Base-by-base conservation (phyloP, 2,888 invertebrate species). In the Lasius platythorax region DNA sequence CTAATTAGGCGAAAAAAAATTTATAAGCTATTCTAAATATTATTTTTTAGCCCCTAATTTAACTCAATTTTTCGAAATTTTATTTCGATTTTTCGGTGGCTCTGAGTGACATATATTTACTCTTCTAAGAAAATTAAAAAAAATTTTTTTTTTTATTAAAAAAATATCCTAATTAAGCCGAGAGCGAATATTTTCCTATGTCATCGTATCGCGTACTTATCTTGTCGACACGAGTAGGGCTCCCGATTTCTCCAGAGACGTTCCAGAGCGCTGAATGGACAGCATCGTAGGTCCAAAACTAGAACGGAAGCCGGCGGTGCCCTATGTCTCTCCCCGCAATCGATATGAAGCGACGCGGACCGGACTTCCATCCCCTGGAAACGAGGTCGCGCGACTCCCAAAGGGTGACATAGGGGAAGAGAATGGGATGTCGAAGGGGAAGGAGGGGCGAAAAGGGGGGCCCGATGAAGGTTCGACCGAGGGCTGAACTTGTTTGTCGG, bases 401-500 rank as follows among this genome's bases (percentile, higher is more conserved):
- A 67, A 72, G 85, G 83, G 76, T 40, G 84, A 58, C 28, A 37
- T 37, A 66, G 64, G 50, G 73, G 66, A 43, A 33, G 63, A 73
- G 53, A 68, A 67, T 56, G 50, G 66, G 50, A 33, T 66, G 23
- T 79, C 15, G 46, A 63, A 56, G 79, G 53, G n/a, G n/a, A 53
- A 8, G 8, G 2, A n/a, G 53, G n/a, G n/a, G 0, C 6, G 8
- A 8, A 53, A 18, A 6, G 50, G 74, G 79, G 82, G 81, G 85
- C 58, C 63, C 82, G 73, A 81, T 61, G 82, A 84, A 79, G 68
- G 83, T 82, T 84, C 85, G 84, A 86, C 82, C 87, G 92, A 91
- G 91, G 92, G 91, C 91, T 91, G 91, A 91, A 92, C 91, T 93
- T 93, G 93, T 93, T 93, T 92, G 93, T 93, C 92, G 92, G 92